A percentile compares a stretch with the other conserved stretches of the same genome.
phyloP scores from a whole-genome alignment of 30 jellyfish, hydroid and myxozoan genomes.

The Mastigias papua region DNA sequence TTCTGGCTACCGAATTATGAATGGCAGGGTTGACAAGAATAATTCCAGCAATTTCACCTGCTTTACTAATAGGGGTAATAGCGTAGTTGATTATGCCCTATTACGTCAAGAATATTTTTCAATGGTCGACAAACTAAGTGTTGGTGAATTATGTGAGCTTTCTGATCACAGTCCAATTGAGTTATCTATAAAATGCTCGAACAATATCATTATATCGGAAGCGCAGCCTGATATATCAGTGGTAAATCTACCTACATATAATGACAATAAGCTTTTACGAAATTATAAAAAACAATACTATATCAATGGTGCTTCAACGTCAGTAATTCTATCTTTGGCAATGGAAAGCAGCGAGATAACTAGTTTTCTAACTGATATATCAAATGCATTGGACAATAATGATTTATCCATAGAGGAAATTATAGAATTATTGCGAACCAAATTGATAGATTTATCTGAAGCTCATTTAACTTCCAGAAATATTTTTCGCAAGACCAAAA shows the following conservation, averaged over 20 bases:
- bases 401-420: slow-evolving; percentile 2
- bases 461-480: slow-evolving; percentile 2
- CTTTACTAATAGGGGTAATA: slow-evolving; percentile 24
- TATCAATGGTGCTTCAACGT: neutral
- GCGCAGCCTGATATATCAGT: slow-evolving; percentile 16
- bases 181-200: slow-evolving; percentile 7
- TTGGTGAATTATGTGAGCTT: too few species aligned
- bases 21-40: slow-evolving; percentile 26
- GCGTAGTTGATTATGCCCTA: too few species aligned
- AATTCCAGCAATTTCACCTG: slow-evolving; percentile 26
- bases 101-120: too few species aligned
- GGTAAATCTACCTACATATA: neutral
- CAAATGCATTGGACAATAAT: slow-evolving; percentile 8
- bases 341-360: slow-evolving; percentile 7
- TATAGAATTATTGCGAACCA: slow-evolving; percentile 19
- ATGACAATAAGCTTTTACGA: neutral
- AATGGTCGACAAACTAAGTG: too few species aligned
- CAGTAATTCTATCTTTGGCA: slow-evolving; percentile 9
- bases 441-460: slow-evolving; percentile 8
- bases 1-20: slow-evolving; percentile 24
- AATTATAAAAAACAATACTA: slow-evolving; percentile 15
- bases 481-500: neutral
- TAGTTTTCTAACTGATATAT: slow-evolving; percentile 2
- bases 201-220: neutral
- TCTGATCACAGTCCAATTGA: slow-evolving; percentile 33